phyloP scores from a whole-genome alignment of 2,888 invertebrate species.

The Pollenia labialis region DNA sequence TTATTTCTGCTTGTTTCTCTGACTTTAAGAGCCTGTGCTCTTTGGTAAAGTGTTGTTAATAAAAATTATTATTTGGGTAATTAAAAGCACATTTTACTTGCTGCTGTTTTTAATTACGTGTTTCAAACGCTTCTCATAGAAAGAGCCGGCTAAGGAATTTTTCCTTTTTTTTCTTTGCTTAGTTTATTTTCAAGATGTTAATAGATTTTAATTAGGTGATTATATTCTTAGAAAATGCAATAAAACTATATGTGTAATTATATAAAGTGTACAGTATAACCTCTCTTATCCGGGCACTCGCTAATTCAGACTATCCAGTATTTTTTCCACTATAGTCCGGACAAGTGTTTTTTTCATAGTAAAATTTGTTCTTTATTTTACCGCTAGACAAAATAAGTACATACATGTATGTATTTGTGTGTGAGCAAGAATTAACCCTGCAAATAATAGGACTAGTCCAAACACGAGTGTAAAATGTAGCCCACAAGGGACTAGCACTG shows the following conservation, averaged over 20 bases:
- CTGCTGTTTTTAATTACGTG: slow-evolving; percentile 40
- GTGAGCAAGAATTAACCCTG: slow-evolving; percentile 21
- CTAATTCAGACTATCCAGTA: too few relatives aligned
- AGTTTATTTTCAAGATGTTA: slow-evolving; percentile 24
- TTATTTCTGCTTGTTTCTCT: slow-evolving; percentile 19
- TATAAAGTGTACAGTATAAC: background rate
- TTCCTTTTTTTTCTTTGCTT: background rate
- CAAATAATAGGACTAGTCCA: too few relatives aligned
- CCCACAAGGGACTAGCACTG: too few relatives aligned
- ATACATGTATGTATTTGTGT: background rate
- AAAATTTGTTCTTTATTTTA: slow-evolving; percentile 27
- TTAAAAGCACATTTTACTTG: slow-evolving; percentile 56
- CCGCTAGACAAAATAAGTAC: background rate
- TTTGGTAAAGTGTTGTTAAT: slow-evolving; percentile 64
- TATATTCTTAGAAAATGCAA: slow-evolving; percentile 5
- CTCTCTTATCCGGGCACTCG: too few relatives aligned
- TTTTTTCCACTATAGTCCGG: too few relatives aligned
- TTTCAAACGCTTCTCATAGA: background rate
- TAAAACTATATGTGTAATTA: background rate
- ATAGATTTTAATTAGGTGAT: slow-evolving; percentile 56
- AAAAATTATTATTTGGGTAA: slow-evolving; percentile 67
- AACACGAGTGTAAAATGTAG: too few relatives aligned
- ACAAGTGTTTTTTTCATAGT: too few relatives aligned
- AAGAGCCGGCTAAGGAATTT: background rate
- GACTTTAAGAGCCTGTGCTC: slow-evolving; percentile 48